phyloP scores from a whole-genome alignment of 2,797 vertebrate genomes.

The Huso huso region DNA sequence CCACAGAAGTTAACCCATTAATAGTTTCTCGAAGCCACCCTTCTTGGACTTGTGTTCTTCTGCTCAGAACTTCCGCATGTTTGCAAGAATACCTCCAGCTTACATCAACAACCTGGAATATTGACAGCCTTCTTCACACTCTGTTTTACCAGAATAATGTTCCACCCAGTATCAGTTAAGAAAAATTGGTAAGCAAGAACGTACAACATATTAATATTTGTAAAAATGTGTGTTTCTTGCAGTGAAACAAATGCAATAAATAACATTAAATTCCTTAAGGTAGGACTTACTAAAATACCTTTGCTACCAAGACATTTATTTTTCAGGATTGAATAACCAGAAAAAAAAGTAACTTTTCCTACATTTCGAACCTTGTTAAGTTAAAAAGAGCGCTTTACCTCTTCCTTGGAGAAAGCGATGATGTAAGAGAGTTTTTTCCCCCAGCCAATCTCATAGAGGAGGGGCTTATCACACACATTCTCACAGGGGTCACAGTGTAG shows the following conservation, averaged over 20 bases:
- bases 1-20: conserved; percentile 65
- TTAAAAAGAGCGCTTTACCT: conserved; percentile 54
- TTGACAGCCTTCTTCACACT: too few relatives aligned
- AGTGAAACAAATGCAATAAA: too few relatives aligned
- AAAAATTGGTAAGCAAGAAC: too few relatives aligned
- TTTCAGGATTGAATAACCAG: background rate
- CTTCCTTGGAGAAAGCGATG: conserved; percentile 90
- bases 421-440: conserved; percentile 89
- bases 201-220: too few relatives aligned
- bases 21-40: conserved; percentile 75
- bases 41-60: conserved; percentile 77
- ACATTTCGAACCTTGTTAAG: too few relatives aligned
- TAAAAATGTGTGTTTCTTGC: too few relatives aligned
- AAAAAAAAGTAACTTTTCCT: background rate
- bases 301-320: background rate
- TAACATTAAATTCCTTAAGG: too few relatives aligned
- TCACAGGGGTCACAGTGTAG: conserved; percentile 94
- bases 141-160: too few relatives aligned
- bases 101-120: conserved; percentile 83
- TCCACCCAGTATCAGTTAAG: too few relatives aligned
- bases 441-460: conserved; percentile 93
- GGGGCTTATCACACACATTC: conserved; percentile 83
- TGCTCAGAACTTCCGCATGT: conserved; percentile 77
- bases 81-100: conserved; percentile 96
- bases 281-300: background rate